phyloP scores from a whole-genome alignment of 2,113 vertebrate species.

The Bos indicus region DNA sequence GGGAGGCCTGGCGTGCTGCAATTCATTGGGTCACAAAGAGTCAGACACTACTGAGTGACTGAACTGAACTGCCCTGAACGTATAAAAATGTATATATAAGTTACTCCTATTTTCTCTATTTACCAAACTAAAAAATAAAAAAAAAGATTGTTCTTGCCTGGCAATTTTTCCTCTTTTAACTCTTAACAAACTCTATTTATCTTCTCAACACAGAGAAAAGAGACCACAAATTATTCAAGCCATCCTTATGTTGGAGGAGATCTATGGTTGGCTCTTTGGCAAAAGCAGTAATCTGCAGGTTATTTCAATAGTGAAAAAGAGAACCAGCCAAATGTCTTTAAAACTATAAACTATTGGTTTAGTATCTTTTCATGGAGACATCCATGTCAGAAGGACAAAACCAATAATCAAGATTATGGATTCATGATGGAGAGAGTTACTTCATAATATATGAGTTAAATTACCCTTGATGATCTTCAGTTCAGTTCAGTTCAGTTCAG shows the following conservation, averaged over 20 bases:
- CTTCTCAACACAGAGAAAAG: background rate
- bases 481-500: background rate
- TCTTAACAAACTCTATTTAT: background rate
- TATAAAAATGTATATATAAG: background rate
- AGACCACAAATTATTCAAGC: background rate
- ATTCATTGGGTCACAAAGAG: too few relatives aligned
- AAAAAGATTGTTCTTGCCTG: background rate
- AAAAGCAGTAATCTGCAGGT: background rate
- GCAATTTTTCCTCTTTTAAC: background rate
- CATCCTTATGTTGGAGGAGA: background rate
- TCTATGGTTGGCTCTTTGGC: background rate
- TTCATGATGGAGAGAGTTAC: background rate
- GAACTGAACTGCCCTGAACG: background rate
- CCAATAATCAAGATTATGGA: background rate
- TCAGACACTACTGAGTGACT: accelerated
- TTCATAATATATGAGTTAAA: background rate
- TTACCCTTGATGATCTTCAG: background rate
- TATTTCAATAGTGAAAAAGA: slow-evolving; percentile 22
- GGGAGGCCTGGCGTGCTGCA: too few relatives aligned
- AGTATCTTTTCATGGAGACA: background rate
- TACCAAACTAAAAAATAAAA: background rate
- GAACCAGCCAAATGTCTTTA: background rate
- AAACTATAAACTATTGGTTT: background rate
- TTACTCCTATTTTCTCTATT: background rate
- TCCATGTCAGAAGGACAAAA: background rate